Percentiles rank a stretch among this genome's conserved stretches.
Conservation (phyloP, 2,888 invertebrate species). For the Hypena proboscidalis region DNA sequence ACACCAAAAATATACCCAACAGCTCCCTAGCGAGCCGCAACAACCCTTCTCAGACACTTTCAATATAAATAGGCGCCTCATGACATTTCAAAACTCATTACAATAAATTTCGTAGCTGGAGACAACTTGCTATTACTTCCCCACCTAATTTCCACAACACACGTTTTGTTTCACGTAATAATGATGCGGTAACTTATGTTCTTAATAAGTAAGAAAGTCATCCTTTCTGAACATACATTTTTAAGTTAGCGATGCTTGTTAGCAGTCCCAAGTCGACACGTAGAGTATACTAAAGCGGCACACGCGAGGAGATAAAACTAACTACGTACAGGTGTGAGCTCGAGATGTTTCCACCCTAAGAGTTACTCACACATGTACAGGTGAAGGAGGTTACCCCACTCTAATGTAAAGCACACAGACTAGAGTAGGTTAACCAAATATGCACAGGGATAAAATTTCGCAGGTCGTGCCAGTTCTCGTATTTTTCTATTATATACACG, state of each 20-base stretch:
- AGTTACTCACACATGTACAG: constrained; percentile 35
- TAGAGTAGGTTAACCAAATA: constrained; percentile 45
- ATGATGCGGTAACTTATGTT: neutral
- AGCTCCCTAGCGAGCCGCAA: constrained; percentile 22
- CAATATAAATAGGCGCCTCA: constrained; percentile 40
- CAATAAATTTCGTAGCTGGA: constrained; percentile 31
- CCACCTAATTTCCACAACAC: constrained; percentile 22
- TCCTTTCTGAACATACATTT: constrained; percentile 26
- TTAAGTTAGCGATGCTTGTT: constrained; percentile 44
- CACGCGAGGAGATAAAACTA: constrained; percentile 41
- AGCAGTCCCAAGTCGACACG: constrained; percentile 29
- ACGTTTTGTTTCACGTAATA: constrained; percentile 26
- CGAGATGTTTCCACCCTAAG: constrained; percentile 41
- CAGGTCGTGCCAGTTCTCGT: constrained; percentile 13
- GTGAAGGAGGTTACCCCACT: constrained; percentile 42
- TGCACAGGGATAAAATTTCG: constrained; percentile 35
- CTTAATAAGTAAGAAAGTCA: constrained; percentile 27
- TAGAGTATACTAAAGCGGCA: constrained; percentile 33
- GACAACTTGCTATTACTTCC: constrained; percentile 22
- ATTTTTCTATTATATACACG: constrained; percentile 16
- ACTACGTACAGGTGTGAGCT: constrained; percentile 38
- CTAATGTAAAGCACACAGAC: constrained; percentile 52
- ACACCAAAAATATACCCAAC: constrained; percentile 31
- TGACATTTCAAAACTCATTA: constrained; percentile 48
- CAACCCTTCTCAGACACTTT: constrained; percentile 31